Base-by-base conservation (phyloP, 2,888 invertebrate genomes). In the Erebia palarica region DNA sequence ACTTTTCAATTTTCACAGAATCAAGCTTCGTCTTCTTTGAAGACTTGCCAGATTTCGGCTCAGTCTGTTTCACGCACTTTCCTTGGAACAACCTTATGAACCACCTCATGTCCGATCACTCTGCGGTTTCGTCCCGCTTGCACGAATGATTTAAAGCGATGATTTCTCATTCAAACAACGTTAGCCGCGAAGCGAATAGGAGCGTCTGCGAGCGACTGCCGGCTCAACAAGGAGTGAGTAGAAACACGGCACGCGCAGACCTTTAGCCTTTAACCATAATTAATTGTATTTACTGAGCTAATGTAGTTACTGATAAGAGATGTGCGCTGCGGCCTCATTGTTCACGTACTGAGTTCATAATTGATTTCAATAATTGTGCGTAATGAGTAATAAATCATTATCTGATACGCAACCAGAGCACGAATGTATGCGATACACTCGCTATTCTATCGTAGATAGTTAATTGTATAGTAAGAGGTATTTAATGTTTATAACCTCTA, bases 101-200 rank as follows among this genome's bases (percentile, higher is more conserved):
- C 95, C 94, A 95, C 83, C 89, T 94, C 95, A 94, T 95, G 90
- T 79, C 93, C 86, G 78, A 95, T 95, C 67, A 85, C 90, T 82
- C 84, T 90, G 91, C 95, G 95, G 94, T 95, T 95, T 83, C 90
- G 93, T 75, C 95, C 95, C 92, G 95, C 94, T 87, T 94, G 91
- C 79, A 94, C 90, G 84, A 95, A 95, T 82, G 94, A 94, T 76
- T 93, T 94, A 84, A 94, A 94, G 78, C 94, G 93, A 86, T 92
- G 88, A 84, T 94, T 94, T 94, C 94, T 94, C 95, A 95, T 94
- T 92, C 90, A 92, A 86, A 89, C 87, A 76, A 78, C 58, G 69
- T 79, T 68, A 51, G 73, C 74, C 72, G 74, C 73, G 73, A 61
- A 71, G 61, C 72, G 59, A 60, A 47, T 68, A 68, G 74, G 80